Base-by-base conservation (phyloP, 2,888 invertebrate genomes). In the Ectobius pallidus region DNA sequence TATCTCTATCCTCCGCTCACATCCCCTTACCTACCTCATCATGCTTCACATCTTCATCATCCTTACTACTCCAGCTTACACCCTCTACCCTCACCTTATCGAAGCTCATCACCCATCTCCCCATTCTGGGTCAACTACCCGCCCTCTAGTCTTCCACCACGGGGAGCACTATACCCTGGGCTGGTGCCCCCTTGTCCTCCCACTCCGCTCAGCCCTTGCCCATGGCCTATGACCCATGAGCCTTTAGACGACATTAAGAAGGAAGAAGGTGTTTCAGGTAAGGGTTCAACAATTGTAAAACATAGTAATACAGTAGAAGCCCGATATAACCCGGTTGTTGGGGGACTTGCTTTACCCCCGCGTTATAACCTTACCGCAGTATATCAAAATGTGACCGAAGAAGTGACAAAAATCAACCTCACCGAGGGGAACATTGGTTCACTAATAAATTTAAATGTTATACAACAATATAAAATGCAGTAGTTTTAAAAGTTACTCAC, bases 201-300 rank as follows among this genome's bases (percentile, higher is more conserved):
- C 9, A 44, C 76, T 39, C 76, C 63, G 42, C 70, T 75, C 74
- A 74, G 76, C 75, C 74, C 75, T 72, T 75, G 74, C 70, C 52
- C 75, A 70, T 75, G 78, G 63, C 61, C 74, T 71, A 42, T 77
- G 49, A 74, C 77, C 49, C 77, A 74, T 55, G 78, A 78, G 39
- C 71, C 78, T 34, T 69, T 76, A 30, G 76, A 76, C 58, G 75
- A 76, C 70, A 71, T 77, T 27, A 77, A 76, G 73, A 75, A 74
- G 70, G 77, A 77, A 78, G 88, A 88, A 81, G 85, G 86, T 80
- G 85, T 86, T 79, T 86, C 88, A 83, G 88, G 88, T 88, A 76
- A 73, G 69, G 72, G 52, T n/a, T n/a, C n/a, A n/a, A n/a, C n/a
- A n/a, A n/a, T n/a, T n/a, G n/a, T n/a, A n/a, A n/a, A n/a, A n/a